Percentiles rank a stretch among this genome's conserved stretches.
Evolutionary conservation across 2,888 invertebrate species (phyloP).

Genomic region (Tillus elongatus): DNA sequence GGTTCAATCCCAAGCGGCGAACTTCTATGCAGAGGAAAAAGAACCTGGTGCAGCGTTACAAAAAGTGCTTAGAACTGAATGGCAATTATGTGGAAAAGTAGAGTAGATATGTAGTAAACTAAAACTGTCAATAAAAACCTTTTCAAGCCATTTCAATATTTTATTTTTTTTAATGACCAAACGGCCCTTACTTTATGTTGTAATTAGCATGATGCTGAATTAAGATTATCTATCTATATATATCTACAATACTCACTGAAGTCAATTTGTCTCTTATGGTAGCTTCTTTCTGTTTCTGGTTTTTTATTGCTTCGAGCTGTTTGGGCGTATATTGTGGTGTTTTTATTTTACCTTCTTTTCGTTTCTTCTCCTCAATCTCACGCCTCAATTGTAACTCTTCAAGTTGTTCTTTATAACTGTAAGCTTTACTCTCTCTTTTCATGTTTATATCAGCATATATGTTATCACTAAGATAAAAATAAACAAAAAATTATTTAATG

Average conservation of each 20-base stretch:
- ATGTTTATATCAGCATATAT: slow-evolving; percentile 60
- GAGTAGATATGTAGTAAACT: too few relatives aligned
- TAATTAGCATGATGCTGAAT: too few relatives aligned
- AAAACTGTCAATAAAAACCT: too few relatives aligned
- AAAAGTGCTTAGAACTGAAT: too few relatives aligned
- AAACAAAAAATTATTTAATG: neutral
- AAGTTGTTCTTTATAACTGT: slow-evolving; percentile 93
- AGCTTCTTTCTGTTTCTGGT: slow-evolving; percentile 77
- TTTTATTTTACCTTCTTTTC: slow-evolving; percentile 67
- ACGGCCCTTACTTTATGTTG: too few relatives aligned
- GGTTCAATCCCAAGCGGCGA: too few relatives aligned
- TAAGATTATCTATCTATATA: too few relatives aligned
- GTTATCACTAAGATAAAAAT: slow-evolving; percentile 36
- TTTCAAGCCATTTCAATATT: too few relatives aligned
- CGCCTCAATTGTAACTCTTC: slow-evolving; percentile 88
- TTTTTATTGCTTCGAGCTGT: slow-evolving; percentile 84
- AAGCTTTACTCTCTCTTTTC: slow-evolving; percentile 91
- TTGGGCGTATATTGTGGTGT: slow-evolving; percentile 70
- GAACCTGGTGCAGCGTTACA: too few relatives aligned
- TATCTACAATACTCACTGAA: slow-evolving; percentile 50
- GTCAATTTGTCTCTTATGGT: slow-evolving; percentile 62
- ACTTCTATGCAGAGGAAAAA: too few relatives aligned
- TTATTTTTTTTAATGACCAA: too few relatives aligned
- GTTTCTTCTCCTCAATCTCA: slow-evolving; percentile 83
- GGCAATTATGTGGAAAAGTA: too few relatives aligned